Evolutionary conservation across 2,113 vertebrate species (phyloP), one percentile per base, ranked within the genome.

Genomic region (Albula glossodonta): DNA sequence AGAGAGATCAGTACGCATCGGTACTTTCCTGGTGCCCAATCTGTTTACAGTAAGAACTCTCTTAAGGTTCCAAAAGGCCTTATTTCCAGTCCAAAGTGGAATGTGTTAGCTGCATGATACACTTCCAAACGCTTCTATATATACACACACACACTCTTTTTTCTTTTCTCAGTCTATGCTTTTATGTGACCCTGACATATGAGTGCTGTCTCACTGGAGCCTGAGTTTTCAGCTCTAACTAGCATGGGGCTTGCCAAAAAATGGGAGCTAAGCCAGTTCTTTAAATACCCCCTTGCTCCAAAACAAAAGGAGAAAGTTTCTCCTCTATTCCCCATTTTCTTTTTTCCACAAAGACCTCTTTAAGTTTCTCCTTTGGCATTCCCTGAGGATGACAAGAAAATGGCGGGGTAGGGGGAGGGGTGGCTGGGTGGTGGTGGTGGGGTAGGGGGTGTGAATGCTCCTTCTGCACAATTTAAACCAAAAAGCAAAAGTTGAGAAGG

Each of bases 21-120:
- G 89, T 90, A 90, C 90, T 88, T 89, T 83, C 79, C 88, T 83
- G 81, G 88, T 88, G 89, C 80, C 78, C 87, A 90, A 56, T 78
- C 84, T 90, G 86, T 88, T 83, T 89, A 90, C 89, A 49, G 50
- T 57, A 48, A 5, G 87, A 91, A 86, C 90, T 87, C 90, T 90
- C 91, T 89, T 85, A 87, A 41, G 31, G 90, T 88, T 90, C 92
- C 91, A 91, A 87, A 91, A 87, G 85, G 91, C 90, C 92, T 88
- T 91, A 91, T 94, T 94, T 94, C 93, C 91, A 89, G 86, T 90
- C 90, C 87, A 87, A 89, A 93, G 86, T 91, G 91, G 89, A 91
- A 88, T 87, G 85, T 91, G 90, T 91, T 91, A 86, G 91, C 91
- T 88, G 89, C 85, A 86, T 87, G 78, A 87, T 88, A 88, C 86